Percentiles rank a stretch among this genome's conserved stretches.
These are phyloP conservation scores for Drosophila ohnishii DNA, from an alignment of 1,140 invertebrate genomes.

Conservation along the genomic window DNA sequence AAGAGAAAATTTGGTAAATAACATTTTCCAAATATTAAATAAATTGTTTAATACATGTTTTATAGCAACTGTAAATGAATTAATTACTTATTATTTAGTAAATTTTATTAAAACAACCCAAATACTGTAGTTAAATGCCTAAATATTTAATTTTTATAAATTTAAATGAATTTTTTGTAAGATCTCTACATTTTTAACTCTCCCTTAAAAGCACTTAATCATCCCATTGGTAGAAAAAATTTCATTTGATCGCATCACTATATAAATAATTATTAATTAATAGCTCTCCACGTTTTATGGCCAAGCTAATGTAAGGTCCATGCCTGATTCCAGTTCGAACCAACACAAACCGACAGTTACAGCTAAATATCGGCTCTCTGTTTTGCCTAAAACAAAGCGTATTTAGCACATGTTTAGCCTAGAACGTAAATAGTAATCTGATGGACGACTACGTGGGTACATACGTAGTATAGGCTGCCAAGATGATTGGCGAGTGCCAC, in stretches of 20 bases:
- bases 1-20: too few species aligned
- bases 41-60: too few species aligned
- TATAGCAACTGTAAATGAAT: too few species aligned
- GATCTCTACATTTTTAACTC: background rate
- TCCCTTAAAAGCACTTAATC: background rate
- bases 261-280: constrained; percentile 8
- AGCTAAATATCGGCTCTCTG: constrained; percentile 6
- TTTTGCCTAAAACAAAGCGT: constrained; percentile 12
- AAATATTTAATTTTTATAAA: too few species aligned
- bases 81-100: too few species aligned
- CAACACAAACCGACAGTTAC: constrained; percentile 13
- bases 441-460: background rate
- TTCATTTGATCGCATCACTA: background rate
- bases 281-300: constrained; percentile 2
- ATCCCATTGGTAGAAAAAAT: background rate
- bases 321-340: constrained; percentile 24
- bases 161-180: background rate
- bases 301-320: constrained; percentile 19
- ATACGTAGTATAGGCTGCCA: constrained; percentile 5
- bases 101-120: too few species aligned
- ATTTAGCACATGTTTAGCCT: constrained; percentile 9
- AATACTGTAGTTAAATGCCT: too few species aligned
- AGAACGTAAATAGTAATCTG: constrained; percentile 39
- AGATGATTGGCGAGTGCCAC: constrained; percentile 25
- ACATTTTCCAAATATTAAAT: too few species aligned